These are phyloP conservation scores for Casuarius casuarius DNA, from an alignment of 2,113 vertebrate species.

Conservation along the genomic window DNA sequence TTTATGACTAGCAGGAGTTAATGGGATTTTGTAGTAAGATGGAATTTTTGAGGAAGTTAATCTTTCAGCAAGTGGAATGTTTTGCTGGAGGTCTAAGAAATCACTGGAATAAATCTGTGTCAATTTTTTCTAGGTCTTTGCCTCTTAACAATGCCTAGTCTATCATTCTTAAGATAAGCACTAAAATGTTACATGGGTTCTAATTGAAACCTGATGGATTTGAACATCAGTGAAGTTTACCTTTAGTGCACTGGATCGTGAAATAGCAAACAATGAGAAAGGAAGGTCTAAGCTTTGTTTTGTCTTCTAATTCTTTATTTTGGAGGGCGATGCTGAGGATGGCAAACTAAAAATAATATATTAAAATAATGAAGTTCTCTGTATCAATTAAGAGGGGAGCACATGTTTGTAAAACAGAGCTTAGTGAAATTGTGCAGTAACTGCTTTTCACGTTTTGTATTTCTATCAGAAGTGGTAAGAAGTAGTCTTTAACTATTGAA, in stretches of 20 bases:
- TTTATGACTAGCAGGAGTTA: slow-evolving; percentile 63
- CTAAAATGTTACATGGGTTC: not conserved
- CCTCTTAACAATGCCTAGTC: not conserved
- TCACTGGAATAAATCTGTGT: not conserved
- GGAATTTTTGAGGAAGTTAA: slow-evolving; percentile 57
- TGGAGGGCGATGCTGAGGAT: not conserved
- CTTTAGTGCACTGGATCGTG: not conserved
- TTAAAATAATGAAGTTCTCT: not conserved
- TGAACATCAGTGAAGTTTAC: not conserved
- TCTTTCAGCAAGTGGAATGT: not conserved
- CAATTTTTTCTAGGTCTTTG: not conserved
- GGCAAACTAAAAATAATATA: not conserved
- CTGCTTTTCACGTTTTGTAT: not conserved
- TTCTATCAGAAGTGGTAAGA: not conserved
- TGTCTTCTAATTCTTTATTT: not conserved
- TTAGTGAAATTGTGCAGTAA: not conserved
- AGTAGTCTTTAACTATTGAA: not conserved
- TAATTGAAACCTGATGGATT: slow-evolving; percentile 30
- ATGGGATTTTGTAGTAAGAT: slow-evolving; percentile 40
- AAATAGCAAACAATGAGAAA: slow-evolving; percentile 17
- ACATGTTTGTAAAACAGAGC: not conserved
- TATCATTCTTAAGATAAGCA: not conserved
- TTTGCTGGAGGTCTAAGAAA: not conserved
- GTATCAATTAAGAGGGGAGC: not conserved
- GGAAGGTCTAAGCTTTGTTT: not conserved